A percentile compares a stretch with the other conserved stretches of the same genome.
These are phyloP conservation scores for Corella eumyota DNA, from an alignment of 23 tunicate species.

Conservation along the genomic window DNA sequence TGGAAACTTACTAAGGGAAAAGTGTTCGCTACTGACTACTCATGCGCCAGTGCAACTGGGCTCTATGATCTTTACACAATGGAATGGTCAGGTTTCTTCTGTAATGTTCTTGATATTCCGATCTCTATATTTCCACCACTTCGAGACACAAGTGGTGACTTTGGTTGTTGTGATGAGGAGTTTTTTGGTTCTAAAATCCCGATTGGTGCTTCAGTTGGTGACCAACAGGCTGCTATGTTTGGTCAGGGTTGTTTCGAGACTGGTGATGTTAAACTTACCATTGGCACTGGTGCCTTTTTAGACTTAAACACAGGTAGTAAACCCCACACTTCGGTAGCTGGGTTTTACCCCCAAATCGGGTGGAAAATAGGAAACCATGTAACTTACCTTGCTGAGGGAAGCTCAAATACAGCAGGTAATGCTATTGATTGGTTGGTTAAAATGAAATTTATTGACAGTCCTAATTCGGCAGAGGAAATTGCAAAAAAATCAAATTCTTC, in stretches of 20 bases:
- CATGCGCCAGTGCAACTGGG: constrained; percentile 79
- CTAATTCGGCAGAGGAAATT: constrained; percentile 33
- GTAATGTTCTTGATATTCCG: constrained; percentile 51
- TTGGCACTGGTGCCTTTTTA: constrained; percentile 95
- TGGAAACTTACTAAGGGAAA: constrained; percentile 79
- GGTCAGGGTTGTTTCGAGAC: constrained; percentile 76
- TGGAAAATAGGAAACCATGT: constrained; percentile 71
- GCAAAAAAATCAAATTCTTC: constrained; percentile 28
- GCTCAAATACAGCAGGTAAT: constrained; percentile 63
- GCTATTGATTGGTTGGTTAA: constrained; percentile 66
- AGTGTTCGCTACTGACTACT: constrained; percentile 67
- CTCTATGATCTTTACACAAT: constrained; percentile 74
- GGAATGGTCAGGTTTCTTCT: constrained; percentile 68
- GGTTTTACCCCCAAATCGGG: constrained; percentile 87
- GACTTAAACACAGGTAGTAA: constrained; percentile 68
- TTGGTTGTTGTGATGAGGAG: constrained; percentile 56
- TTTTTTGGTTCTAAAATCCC: constrained; percentile 74
- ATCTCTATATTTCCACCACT: constrained; percentile 55
- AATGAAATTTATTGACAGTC: constrained; percentile 30
- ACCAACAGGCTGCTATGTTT: constrained; percentile 95
- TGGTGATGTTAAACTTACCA: constrained; percentile 85
- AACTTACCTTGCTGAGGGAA: constrained; percentile 80
- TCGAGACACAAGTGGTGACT: constrained; percentile 55
- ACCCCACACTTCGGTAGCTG: constrained; percentile 86
- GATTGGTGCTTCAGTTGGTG: constrained; percentile 69